Percentiles rank a stretch among this genome's conserved stretches.
Evolutionary conservation across 2,797 vertebrate species (phyloP).

Genomic region (Emys orbicularis): DNA sequence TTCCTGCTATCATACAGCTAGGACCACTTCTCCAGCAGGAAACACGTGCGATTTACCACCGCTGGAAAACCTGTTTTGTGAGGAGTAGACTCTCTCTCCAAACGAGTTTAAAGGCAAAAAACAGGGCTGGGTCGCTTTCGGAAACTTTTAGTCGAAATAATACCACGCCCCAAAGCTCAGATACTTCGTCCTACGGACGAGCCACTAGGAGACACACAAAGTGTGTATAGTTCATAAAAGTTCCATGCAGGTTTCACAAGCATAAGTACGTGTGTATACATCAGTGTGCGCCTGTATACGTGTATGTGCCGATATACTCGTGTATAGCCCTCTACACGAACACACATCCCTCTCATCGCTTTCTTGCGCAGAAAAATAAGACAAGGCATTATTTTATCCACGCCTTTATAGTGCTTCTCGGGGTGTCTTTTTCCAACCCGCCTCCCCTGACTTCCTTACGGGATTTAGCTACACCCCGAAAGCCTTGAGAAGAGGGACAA

Average conservation of each 20-base stretch:
- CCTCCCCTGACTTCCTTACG: background rate
- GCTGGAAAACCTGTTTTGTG: background rate
- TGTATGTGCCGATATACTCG: background rate
- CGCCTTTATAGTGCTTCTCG: background rate
- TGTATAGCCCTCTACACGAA: background rate
- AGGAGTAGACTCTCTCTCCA: background rate
- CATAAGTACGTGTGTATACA: background rate
- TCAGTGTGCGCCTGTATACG: rapidly evolving
- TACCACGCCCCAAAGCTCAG: no score
- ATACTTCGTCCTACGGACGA: no score
- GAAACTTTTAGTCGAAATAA: background rate
- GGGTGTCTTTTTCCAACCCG: no score
- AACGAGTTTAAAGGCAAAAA: background rate
- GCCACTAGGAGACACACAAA: background rate
- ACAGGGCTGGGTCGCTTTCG: background rate
- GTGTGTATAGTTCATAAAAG: background rate
- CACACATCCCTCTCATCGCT: background rate
- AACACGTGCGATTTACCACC: background rate
- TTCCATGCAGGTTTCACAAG: background rate
- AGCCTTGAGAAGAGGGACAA: background rate
- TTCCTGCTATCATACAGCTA: background rate
- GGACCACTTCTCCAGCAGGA: background rate
- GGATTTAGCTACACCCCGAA: background rate
- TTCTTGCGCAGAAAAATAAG: background rate
- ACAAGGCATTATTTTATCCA: background rate